Evolutionary conservation across 2,113 vertebrate genomes (phyloP).

Genomic region (Gadus macrocephalus): DNA sequence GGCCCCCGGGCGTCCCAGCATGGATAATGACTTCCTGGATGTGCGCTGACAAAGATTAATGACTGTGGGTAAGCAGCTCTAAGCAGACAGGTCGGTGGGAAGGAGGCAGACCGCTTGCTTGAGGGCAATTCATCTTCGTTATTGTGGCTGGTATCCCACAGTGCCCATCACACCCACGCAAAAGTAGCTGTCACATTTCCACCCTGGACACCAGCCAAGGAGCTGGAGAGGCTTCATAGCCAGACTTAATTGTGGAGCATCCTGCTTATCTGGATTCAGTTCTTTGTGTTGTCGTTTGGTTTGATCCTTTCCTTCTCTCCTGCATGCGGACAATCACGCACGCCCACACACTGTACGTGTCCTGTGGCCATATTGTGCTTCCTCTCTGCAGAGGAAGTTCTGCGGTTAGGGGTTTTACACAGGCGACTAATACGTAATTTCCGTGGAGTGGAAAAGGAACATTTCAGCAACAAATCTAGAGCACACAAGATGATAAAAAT

Average conservation of each 20-base stretch:
- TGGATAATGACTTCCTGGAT: constrained; percentile 66
- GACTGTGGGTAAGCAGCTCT: constrained; percentile 57
- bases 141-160: constrained; percentile 56
- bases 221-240: constrained; percentile 26
- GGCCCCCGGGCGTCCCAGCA: constrained; percentile 31
- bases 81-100: constrained; percentile 49
- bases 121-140: constrained; percentile 74
- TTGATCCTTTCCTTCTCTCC: constrained; percentile 5
- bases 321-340: background rate
- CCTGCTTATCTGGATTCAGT: background rate
- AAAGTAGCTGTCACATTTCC: constrained; percentile 49
- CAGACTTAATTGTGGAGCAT: background rate
- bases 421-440: background rate
- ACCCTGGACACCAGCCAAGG: constrained; percentile 62
- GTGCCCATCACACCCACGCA: constrained; percentile 55
- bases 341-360: constrained; percentile 7
- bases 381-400: background rate
- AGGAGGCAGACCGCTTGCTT: constrained; percentile 57
- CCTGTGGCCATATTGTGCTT: background rate
- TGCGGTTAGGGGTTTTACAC: background rate
- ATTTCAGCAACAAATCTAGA: too few species aligned
- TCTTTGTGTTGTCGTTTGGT: constrained; percentile 22
- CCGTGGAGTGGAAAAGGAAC: constrained; percentile 14
- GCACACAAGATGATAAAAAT: too few species aligned
- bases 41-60: constrained; percentile 74